Evolutionary conservation across 2,113 vertebrate species (phyloP), one percentile per base, ranked within the genome.

Genomic region (Chrysochloris asiatica): DNA sequence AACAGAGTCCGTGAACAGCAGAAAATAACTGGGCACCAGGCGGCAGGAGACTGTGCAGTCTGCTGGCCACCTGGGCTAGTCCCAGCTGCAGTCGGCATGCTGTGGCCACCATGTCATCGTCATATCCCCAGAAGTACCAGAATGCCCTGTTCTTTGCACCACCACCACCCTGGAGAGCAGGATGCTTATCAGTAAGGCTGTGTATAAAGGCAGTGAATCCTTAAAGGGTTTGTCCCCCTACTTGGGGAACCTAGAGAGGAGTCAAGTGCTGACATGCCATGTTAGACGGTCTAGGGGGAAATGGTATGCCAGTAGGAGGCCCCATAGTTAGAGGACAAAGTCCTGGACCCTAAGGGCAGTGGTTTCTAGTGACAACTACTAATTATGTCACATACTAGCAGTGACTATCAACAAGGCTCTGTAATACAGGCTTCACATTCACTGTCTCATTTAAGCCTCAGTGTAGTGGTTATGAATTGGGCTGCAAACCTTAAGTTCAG

Each of bases 401-500:
- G 41, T 6, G 14, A 75, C 11, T 61, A 30, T 19, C 1, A 24
- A 16, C 47, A 7, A 50, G 21, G 2, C 24, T 76, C 61, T 65
- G 16, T 24, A 28, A 10, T 38, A 52, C 48, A 11, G n/a, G 17
- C 8, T 43, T 52, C 50, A 17, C n/a, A 11, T 81, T 45, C 61
- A 38, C 75, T 82, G 54, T 83, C 76, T 86, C 56, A 30, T 33
- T 61, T 79, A 80, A 79, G 63, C 24, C 63, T 92, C 56, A 52
- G n/a, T 50, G 48, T 50, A 10, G 48, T 50, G 8, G 48, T 50
- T 50, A 50, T n/a, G n/a, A n/a, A n/a, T n/a, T n/a, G n/a, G n/a
- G n/a, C n/a, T n/a, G n/a, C n/a, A n/a, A n/a, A n/a, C n/a, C n/a
- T n/a, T n/a, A n/a, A n/a, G n/a, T n/a, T n/a, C n/a, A n/a, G n/a